phyloP scores from a whole-genome alignment of 1,140 invertebrate genomes.

The Habropoda laboriosa region DNA sequence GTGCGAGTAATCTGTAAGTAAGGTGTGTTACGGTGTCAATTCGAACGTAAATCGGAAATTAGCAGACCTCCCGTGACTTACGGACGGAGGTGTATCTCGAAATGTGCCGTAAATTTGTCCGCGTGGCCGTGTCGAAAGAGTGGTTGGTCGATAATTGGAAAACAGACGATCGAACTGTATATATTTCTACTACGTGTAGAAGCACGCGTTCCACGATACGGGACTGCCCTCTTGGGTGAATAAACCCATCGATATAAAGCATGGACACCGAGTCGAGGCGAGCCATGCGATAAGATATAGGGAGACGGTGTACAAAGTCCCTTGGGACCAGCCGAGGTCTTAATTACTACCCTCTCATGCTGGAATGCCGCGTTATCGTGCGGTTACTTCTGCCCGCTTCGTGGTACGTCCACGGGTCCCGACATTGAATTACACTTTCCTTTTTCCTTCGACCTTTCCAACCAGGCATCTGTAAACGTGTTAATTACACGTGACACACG shows the following conservation, averaged over 20 bases:
- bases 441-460: constrained; percentile 27
- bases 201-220: neutral
- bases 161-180: constrained; percentile 10
- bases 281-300: constrained; percentile 61
- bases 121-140: neutral
- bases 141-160: constrained; percentile 25
- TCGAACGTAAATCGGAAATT: no score
- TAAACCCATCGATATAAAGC: constrained; percentile 53
- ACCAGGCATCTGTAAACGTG: constrained; percentile 28
- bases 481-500: constrained; percentile 41
- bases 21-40: no score
- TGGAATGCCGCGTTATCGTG: constrained; percentile 62
- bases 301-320: constrained; percentile 33
- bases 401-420: constrained; percentile 33
- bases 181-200: neutral
- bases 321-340: constrained; percentile 61
- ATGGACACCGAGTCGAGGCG: constrained; percentile 50
- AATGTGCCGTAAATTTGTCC: no score
- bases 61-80: no score
- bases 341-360: constrained; percentile 60
- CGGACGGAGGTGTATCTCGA: no score
- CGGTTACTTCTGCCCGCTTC: constrained; percentile 54
- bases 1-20: no score
- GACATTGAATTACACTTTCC: constrained; percentile 59
- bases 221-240: constrained; percentile 39